These are phyloP conservation scores for Clusia tigrina DNA, from an alignment of 2,888 invertebrate genomes.

Conservation along the genomic window DNA sequence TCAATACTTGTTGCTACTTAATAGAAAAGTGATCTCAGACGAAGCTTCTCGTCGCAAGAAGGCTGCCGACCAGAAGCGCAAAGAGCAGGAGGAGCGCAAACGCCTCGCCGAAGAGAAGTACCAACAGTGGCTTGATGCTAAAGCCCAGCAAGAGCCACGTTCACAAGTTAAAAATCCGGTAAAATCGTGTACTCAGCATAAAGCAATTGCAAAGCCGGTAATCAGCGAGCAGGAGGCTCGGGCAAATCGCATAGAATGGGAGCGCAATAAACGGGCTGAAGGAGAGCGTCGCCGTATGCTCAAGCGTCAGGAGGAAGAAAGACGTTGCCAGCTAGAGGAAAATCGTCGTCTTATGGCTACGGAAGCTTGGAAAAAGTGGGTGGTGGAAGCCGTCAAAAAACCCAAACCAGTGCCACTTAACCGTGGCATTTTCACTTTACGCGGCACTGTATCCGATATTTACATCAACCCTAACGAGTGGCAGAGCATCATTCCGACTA, in stretches of 20 bases:
- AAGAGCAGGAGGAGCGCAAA: constrained; percentile 44
- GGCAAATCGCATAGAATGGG: constrained; percentile 45
- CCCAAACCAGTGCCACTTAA: constrained; percentile 63
- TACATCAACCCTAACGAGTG: constrained; percentile 59
- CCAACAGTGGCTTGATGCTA: constrained; percentile 51
- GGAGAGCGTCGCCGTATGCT: constrained; percentile 43
- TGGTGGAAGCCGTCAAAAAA: constrained; percentile 51
- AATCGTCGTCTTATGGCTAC: constrained; percentile 45
- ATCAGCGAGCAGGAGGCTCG: constrained; percentile 32
- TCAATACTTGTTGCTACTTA: too few species aligned
- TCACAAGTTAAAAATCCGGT: constrained; percentile 18
- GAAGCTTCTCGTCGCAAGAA: constrained; percentile 39
- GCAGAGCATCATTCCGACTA: constrained; percentile 28
- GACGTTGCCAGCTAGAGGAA: constrained; percentile 35
- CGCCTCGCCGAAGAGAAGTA: constrained; percentile 47
- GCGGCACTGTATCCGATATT: constrained; percentile 57
- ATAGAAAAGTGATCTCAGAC: constrained; percentile 41
- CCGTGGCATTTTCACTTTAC: constrained; percentile 57
- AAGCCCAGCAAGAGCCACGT: constrained; percentile 31
- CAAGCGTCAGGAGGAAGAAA: constrained; percentile 38
- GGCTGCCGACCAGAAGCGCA: constrained; percentile 38
- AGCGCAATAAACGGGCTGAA: constrained; percentile 42
- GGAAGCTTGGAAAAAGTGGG: constrained; percentile 55
- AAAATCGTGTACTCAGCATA: constrained; percentile 17
- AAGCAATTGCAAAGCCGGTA: constrained; percentile 26